Evolutionary conservation across 2,113 vertebrate genomes (phyloP), one percentile per base, ranked within the genome.

Genomic region (Corydoras sp.): DNA sequence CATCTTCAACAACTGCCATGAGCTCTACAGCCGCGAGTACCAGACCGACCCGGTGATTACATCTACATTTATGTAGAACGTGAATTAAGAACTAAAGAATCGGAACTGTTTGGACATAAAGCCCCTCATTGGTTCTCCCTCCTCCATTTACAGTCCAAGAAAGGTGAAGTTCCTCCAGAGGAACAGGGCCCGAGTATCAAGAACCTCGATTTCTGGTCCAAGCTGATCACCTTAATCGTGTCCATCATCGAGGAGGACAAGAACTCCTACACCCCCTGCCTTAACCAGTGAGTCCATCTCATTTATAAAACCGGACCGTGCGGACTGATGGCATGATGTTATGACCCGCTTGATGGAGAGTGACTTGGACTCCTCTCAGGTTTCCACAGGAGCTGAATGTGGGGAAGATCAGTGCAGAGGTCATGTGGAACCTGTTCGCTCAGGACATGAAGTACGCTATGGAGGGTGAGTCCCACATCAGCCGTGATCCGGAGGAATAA

Each of bases 361-460:
- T 32, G 14, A 73, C 9, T 58, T 71, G 4, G 68, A 53, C 48
- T 78, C 51, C 29, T 29, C 70, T 13, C 82, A 96, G 94, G 83
- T 96, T 96, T 81, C 94, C 94, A 18, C 94, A 96, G 82, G 94
- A 96, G 50, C 88, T 99, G 68, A 99, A 98, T 0, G 97, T 98
- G 77, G 97, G 97, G 55, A 99, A 98, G 86, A 99, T 99, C 86
- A 99, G 97, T 0, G 96, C 97, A 0, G 97, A 99, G 81, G 97
- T 98, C 69, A 99, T 99, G 97, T 99, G 97, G 97, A 98, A 95
- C 78, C 90, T 98, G 77, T 99, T 99, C 84, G 96, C 97, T 81
- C 97, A 99, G 82, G 97, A 99, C 83, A 99, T 99, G 97, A 99
- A 95, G 86, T 98, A 99, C 0, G 97, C 97, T 0, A 98, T 98